phyloP scores from a whole-genome alignment of 2,113 vertebrate species.

The Pangasianodon hypophthalmus region DNA sequence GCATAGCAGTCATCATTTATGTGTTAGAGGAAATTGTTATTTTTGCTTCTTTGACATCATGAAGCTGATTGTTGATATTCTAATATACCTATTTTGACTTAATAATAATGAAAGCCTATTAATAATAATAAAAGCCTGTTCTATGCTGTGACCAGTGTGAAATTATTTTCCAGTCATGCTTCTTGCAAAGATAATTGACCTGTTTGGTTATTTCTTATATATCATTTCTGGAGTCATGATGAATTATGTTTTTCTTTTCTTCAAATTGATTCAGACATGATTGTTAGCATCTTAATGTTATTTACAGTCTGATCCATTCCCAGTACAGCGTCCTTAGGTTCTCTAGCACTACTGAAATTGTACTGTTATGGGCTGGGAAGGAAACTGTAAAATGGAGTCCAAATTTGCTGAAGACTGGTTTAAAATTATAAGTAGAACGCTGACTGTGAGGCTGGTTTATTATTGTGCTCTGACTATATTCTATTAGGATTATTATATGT shows the following conservation, averaged over 20 bases:
- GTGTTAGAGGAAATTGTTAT: background rate
- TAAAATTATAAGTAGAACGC: too few relatives aligned
- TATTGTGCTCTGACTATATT: background rate
- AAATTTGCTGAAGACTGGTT: background rate
- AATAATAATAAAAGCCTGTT: background rate
- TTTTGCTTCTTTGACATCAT: constrained; percentile 16
- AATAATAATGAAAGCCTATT: constrained; percentile 3
- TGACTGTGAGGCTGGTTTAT: background rate
- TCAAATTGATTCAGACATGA: background rate
- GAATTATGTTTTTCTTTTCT: background rate
- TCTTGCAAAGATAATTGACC: background rate
- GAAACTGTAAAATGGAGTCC: background rate
- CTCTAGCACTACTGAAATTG: background rate
- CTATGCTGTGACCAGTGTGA: background rate
- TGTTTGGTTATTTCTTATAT: background rate
- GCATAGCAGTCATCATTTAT: constrained; percentile 7
- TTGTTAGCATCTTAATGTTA: background rate
- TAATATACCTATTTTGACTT: constrained; percentile 1
- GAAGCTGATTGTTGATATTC: constrained; percentile 1
- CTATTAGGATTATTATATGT: background rate
- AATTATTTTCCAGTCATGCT: constrained; percentile 15
- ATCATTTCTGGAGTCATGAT: constrained; percentile 5
- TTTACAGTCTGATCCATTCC: background rate
- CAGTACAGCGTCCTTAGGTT: background rate
- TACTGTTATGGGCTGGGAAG: background rate